A percentile compares a stretch with the other conserved stretches of the same genome.
Conservation (phyloP, 2,113 vertebrate genomes). For the Mionectes macconnelli region DNA sequence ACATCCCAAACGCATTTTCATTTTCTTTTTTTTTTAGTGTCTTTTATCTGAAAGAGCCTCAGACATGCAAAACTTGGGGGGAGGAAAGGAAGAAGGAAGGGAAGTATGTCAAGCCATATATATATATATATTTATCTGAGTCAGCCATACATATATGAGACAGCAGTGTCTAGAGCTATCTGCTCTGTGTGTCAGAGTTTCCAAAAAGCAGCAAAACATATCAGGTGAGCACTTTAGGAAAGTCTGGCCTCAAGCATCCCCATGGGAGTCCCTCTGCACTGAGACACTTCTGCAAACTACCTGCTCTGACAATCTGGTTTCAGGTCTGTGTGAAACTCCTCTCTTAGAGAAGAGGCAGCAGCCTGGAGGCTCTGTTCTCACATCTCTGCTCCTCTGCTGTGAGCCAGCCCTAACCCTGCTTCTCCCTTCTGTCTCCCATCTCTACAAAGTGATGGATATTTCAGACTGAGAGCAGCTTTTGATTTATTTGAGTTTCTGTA, state of each 20-base stretch:
- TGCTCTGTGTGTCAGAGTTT: slow-evolving; percentile 25
- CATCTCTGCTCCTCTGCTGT: neutral
- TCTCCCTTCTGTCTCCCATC: neutral
- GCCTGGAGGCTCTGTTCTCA: neutral
- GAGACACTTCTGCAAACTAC: neutral
- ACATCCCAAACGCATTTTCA: slow-evolving; percentile 53
- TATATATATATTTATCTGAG: slow-evolving; percentile 23
- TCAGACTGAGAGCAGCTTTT: neutral
- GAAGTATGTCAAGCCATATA: slow-evolving; percentile 1
- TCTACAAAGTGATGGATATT: neutral
- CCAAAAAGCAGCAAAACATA: neutral
- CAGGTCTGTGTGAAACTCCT: neutral
- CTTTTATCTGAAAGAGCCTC: slow-evolving; percentile 57
- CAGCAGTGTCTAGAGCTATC: neutral
- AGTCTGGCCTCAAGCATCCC: neutral
- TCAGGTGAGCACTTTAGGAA: slow-evolving; percentile 40
- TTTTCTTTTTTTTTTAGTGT: slow-evolving; percentile 13
- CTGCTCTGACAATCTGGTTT: neutral
- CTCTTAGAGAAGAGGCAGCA: neutral
- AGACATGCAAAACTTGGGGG: slow-evolving; percentile 55
- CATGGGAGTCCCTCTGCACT: neutral
- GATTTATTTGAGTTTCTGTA: neutral
- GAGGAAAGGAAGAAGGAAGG: neutral
- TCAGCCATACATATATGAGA: slow-evolving; percentile 46
- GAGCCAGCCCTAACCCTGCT: neutral